phyloP scores from a whole-genome alignment of 2,888 invertebrate species.

The Idaea aversata region DNA sequence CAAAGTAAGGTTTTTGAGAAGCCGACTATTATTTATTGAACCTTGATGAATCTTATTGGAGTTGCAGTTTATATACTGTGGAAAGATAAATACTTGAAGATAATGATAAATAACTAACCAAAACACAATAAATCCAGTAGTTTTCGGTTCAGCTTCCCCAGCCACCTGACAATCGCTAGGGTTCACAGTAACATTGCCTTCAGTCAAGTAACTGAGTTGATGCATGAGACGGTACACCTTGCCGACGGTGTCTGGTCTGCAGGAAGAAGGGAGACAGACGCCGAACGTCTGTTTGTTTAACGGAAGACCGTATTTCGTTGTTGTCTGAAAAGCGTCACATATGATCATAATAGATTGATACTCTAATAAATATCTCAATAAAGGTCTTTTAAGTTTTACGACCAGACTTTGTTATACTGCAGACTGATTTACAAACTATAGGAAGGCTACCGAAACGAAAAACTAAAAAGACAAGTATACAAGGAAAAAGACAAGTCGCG shows the following conservation, averaged over 20 bases:
- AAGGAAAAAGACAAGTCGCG: too few species aligned
- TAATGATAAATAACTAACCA: conserved; percentile 31
- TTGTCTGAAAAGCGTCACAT: conserved; percentile 25
- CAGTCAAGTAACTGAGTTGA: conserved; percentile 29
- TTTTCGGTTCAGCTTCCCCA: conserved; percentile 17
- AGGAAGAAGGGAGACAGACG: conserved; percentile 40
- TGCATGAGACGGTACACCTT: conserved; percentile 36
- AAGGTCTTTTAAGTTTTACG: too few species aligned
- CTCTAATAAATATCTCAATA: too few species aligned
- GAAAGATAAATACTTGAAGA: background rate
- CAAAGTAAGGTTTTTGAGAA: background rate
- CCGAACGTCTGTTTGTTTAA: conserved; percentile 39
- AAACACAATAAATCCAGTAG: conserved; percentile 28
- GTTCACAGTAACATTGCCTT: conserved; percentile 28
- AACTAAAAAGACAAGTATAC: too few species aligned
- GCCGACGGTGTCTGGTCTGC: conserved; percentile 31
- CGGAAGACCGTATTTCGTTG: conserved; percentile 25
- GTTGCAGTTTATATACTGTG: background rate
- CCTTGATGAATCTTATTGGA: background rate
- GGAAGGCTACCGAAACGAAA: too few species aligned
- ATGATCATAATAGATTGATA: too few species aligned
- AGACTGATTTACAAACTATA: too few species aligned
- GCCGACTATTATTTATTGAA: background rate
- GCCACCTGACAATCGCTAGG: conserved; percentile 28
- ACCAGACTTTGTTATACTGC: too few species aligned